Base-by-base conservation (phyloP, 2,888 invertebrate genomes). In the Pseudococcus jackbeardsleyi region DNA sequence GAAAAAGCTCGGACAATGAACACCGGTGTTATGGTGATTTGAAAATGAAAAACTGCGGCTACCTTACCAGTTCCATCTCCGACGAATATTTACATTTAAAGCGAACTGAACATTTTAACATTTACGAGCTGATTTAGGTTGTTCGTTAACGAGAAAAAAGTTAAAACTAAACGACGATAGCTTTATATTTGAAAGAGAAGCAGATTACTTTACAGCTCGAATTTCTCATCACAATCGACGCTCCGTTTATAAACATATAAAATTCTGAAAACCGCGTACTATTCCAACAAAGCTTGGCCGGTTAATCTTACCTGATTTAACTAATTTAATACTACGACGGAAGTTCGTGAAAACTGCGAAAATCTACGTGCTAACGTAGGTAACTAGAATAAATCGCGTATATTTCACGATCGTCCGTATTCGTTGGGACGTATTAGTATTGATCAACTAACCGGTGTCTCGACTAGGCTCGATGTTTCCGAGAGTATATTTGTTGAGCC, bases 361-460 rank as follows among this genome's bases (percentile, higher is more conserved):
- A 22, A 64, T 22, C 19, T 72, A 26, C 72, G 26, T 15, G 19
- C n/a, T n/a, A n/a, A n/a, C 3, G 8, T 54, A 54, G 54, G 54
- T 64, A 64, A 22, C n/a, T n/a, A 33, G n/a, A 59, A 54, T 54
- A 54, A 42, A 82, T 33, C 46, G 39, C 22, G 6, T 8, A 17
- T 39, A 46, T 46, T 46, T 82, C 79, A 82, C 79, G 79, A 82
- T 46, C 79, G 46, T 33, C 72, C 72, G 72, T 33, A 72, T 33
- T 33, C 22, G 8, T 72, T 33, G 8, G 8, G 42, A 42, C 42
- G 33, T 72, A 64, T 64, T 64, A 64, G 64, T 33, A 72, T 72
- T 72, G 19, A 82, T 82, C 9, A 46, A 92, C 93, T 93, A 91
- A 95, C 95, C 90, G 96, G 96, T 12, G 96, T 96, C 91, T 96